Percentiles rank a stretch among this genome's conserved stretches.
Evolutionary conservation across 2,888 invertebrate species (phyloP).

Genomic region (Crossocerus cetratus): DNA sequence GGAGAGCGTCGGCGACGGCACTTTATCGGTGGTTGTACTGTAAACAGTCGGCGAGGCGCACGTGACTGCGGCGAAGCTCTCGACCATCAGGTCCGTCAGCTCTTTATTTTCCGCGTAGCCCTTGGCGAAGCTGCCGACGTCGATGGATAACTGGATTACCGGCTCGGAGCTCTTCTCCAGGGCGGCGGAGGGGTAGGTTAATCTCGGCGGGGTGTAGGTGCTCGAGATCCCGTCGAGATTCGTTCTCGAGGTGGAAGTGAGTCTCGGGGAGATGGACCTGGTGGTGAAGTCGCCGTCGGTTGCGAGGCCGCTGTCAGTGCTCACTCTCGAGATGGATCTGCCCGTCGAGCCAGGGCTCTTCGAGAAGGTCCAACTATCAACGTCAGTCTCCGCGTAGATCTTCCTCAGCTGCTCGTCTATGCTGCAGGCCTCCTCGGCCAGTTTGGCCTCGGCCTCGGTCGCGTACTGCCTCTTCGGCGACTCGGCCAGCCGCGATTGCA

Average conservation of each 20-base stretch:
- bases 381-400: conserved; percentile 82
- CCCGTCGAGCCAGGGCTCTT: conserved; percentile 80
- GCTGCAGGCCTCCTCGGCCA: conserved; percentile 82
- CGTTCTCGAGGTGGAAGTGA: conserved; percentile 69
- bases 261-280: conserved; percentile 73
- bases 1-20: conserved; percentile 82
- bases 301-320: conserved; percentile 80
- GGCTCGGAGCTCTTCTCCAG: conserved; percentile 77
- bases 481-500: conserved; percentile 84
- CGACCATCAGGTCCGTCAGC: conserved; percentile 77
- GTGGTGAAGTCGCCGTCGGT: conserved; percentile 81
- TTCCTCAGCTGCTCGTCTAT: conserved; percentile 85
- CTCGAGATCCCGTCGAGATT: conserved; percentile 70
- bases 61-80: conserved; percentile 78
- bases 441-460: conserved; percentile 80
- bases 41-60: conserved; percentile 79
- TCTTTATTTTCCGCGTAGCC: conserved; percentile 79
- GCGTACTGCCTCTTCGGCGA: conserved; percentile 79
- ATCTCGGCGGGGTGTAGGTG: conserved; percentile 73
- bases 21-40: conserved; percentile 78
- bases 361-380: conserved; percentile 84
- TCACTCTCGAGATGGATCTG: conserved; percentile 73
- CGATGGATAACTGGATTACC: conserved; percentile 78
- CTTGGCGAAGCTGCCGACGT: conserved; percentile 80
- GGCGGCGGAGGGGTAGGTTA: conserved; percentile 84